phyloP scores from a whole-genome alignment of 2,888 invertebrate species.

The Nymphalis polychloros region DNA sequence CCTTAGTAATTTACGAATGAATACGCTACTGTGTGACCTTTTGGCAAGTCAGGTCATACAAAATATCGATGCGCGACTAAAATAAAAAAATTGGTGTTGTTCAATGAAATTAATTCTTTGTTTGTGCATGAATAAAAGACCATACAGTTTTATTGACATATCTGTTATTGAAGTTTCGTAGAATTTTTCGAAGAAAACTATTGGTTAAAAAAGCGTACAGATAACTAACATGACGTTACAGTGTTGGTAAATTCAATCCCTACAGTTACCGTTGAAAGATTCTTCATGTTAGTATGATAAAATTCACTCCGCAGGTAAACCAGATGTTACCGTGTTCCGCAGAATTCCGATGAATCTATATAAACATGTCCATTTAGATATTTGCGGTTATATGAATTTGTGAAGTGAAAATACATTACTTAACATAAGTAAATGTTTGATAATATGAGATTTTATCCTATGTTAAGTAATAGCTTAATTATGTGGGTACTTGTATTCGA shows the following conservation, averaged over 20 bases:
- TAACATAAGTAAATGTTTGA: too few relatives aligned
- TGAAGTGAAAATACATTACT: too few relatives aligned
- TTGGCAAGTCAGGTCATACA: too few relatives aligned
- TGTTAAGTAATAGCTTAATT: too few relatives aligned
- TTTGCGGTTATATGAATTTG: slow-evolving; percentile 8
- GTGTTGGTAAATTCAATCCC: slow-evolving; percentile 24
- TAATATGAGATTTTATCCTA: too few relatives aligned
- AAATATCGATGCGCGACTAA: too few relatives aligned
- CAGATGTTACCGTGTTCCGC: slow-evolving; percentile 40
- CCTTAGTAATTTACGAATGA: too few relatives aligned
- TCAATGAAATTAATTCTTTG: too few relatives aligned
- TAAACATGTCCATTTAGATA: slow-evolving; percentile 20
- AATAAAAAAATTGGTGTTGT: too few relatives aligned
- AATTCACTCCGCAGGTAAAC: slow-evolving; percentile 37
- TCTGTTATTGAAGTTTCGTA: background rate
- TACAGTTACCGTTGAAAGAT: slow-evolving; percentile 23
- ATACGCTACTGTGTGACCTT: too few relatives aligned
- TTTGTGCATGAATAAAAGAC: too few relatives aligned
- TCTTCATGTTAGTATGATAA: slow-evolving; percentile 31
- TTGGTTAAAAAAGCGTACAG: background rate
- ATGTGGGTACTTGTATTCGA: background rate
- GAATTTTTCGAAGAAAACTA: background rate
- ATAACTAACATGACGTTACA: background rate
- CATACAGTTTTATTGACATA: too few relatives aligned
- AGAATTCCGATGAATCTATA: slow-evolving; percentile 26